phyloP scores from a whole-genome alignment of 2,888 invertebrate species.

The Choristoneura rosaceana region DNA sequence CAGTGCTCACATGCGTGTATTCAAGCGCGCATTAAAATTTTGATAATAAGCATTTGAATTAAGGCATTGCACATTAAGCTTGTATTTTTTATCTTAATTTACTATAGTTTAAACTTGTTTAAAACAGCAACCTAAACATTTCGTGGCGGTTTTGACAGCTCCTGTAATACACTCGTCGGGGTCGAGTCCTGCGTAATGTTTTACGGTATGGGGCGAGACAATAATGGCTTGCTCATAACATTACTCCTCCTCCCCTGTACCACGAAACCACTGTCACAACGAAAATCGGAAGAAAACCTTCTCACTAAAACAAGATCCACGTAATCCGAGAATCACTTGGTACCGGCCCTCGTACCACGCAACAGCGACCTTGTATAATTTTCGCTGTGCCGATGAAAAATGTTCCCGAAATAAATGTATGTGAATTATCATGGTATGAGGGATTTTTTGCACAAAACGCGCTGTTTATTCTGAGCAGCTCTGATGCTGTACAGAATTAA shows the following conservation, averaged over 20 bases:
- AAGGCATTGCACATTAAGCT: not conserved
- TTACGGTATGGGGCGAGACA: constrained; percentile 86
- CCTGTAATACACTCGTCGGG: constrained; percentile 65
- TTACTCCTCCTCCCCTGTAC: constrained; percentile 83
- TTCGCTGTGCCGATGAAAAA: constrained; percentile 5
- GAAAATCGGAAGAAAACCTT: constrained; percentile 54
- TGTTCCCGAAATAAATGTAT: constrained; percentile 6
- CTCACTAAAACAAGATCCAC: constrained; percentile 7
- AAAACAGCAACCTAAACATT: constrained; percentile 43
- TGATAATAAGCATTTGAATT: not conserved
- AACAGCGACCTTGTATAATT: constrained; percentile 18
- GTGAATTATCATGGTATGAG: constrained; percentile 53
- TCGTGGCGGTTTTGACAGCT: constrained; percentile 70
- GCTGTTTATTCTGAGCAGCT: constrained; percentile 68
- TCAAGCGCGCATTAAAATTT: not conserved
- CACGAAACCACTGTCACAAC: constrained; percentile 64
- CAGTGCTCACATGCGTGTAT: constrained; percentile 9
- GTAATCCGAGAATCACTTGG: constrained; percentile 51
- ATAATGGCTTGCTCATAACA: constrained; percentile 86
- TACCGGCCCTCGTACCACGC: constrained; percentile 57
- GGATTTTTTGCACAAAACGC: constrained; percentile 63
- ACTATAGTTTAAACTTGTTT: constrained; percentile 19
- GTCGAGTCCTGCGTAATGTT: constrained; percentile 82
- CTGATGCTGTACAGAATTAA: constrained; percentile 67
- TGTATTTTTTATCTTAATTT: not conserved